Evolutionary conservation across 2,113 vertebrate genomes (phyloP).

Genomic region (Pungitius pungitius): DNA sequence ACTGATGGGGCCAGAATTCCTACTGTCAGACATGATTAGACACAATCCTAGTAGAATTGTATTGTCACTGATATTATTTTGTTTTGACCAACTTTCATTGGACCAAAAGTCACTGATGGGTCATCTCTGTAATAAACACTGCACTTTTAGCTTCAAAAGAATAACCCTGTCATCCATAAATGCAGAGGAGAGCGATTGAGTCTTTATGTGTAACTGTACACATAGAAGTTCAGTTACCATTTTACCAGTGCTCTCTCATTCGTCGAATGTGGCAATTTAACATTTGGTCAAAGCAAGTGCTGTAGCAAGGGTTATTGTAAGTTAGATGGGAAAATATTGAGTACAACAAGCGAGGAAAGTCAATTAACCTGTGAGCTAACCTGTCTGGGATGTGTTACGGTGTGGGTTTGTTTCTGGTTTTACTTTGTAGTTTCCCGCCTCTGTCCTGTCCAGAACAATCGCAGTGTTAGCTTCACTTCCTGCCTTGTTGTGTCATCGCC

Average conservation of each 20-base stretch:
- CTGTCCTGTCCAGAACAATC: too few relatives aligned
- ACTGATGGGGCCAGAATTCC: neutral
- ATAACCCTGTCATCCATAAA: too few relatives aligned
- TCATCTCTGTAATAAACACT: too few relatives aligned
- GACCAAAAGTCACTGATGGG: too few relatives aligned
- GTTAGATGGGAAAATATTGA: neutral
- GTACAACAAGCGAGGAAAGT: neutral
- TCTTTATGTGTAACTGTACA: too few relatives aligned
- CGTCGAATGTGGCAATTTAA: neutral
- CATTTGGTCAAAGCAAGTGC: neutral
- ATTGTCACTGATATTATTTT: neutral
- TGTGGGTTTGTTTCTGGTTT: too few relatives aligned
- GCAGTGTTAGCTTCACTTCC: too few relatives aligned
- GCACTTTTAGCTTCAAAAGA: neutral
- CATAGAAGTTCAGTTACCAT: too few relatives aligned
- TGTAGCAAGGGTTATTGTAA: neutral
- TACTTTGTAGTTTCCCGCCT: too few relatives aligned
- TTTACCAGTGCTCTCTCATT: neutral
- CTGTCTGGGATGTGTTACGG: neutral
- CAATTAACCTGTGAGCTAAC: neutral
- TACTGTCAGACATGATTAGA: neutral
- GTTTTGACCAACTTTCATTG: too few relatives aligned
- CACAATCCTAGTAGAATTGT: neutral
- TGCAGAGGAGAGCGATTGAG: neutral
- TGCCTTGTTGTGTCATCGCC: too few relatives aligned